Conservation (phyloP, 2,113 vertebrate species). For the Dryoscopus gambensis region DNA sequence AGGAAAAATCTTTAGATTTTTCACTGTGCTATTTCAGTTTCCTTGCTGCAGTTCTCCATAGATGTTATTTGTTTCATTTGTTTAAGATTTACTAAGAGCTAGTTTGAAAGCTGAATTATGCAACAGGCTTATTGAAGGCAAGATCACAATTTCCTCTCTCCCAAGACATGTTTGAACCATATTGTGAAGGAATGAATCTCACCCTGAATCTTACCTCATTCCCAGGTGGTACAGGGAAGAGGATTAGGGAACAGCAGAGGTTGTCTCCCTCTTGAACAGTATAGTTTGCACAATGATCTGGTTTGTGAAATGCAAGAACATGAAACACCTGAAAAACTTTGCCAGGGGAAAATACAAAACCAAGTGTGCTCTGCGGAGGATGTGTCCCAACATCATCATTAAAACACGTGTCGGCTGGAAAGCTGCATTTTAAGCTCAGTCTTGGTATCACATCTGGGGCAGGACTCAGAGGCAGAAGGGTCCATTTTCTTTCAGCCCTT, state of each 20-base stretch:
- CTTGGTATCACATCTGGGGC: background rate
- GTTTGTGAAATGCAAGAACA: background rate
- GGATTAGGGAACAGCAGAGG: background rate
- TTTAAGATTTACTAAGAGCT: background rate
- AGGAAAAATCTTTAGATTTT: background rate
- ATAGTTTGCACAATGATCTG: background rate
- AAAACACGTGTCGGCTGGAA: background rate
- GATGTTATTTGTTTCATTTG: background rate
- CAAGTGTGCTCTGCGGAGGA: background rate
- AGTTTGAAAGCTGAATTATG: background rate
- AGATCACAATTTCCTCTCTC: background rate
- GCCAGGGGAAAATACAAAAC: background rate
- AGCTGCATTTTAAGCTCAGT: background rate
- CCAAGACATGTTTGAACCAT: background rate
- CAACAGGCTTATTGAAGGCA: background rate
- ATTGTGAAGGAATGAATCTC: background rate
- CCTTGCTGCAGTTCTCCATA: background rate
- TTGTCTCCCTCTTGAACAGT: background rate
- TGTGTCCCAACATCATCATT: background rate
- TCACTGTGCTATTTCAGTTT: background rate
- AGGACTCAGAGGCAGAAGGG: background rate
- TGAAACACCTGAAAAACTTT: background rate
- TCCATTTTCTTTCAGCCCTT: background rate
- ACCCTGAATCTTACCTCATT: background rate
- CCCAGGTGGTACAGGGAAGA: background rate